A percentile compares a stretch with the other conserved stretches of the same genome.
Evolutionary conservation across 2,797 vertebrate species (phyloP).

Genomic region (Sarcophilus harrisii): DNA sequence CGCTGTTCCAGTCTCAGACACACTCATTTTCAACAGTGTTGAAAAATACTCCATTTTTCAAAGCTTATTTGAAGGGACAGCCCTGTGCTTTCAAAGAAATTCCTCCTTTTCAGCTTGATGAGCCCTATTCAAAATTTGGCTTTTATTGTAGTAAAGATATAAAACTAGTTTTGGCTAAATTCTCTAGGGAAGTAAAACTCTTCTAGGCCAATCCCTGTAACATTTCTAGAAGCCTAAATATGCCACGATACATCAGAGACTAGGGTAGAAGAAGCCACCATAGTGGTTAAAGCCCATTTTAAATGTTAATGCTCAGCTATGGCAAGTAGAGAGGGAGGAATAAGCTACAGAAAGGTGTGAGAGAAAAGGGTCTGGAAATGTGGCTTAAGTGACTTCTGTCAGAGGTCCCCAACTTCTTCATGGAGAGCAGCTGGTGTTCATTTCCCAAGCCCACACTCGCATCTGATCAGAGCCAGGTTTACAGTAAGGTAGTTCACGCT

Average conservation of each 20-base stretch:
- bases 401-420: neutral
- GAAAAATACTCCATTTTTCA: neutral
- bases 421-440: neutral
- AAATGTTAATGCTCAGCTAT: neutral
- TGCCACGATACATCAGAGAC: neutral
- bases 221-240: neutral
- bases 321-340: neutral
- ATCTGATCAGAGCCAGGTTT: neutral
- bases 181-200: neutral
- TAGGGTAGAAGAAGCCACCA: neutral
- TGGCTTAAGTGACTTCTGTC: neutral
- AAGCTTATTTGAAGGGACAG: neutral
- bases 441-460: neutral
- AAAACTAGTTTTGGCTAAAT: neutral
- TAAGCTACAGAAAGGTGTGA: neutral
- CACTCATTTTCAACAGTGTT: neutral
- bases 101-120: neutral
- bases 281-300: neutral
- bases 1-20: neutral
- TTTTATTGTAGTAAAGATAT: neutral
- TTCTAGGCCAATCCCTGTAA: neutral
- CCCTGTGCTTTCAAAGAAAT: neutral
- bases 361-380: too few relatives aligned
- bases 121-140: neutral
- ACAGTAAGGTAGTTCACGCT: too few relatives aligned